These are phyloP conservation scores for Atractosteus spatula DNA, from an alignment of 2,113 vertebrate genomes.

Conservation along the genomic window DNA sequence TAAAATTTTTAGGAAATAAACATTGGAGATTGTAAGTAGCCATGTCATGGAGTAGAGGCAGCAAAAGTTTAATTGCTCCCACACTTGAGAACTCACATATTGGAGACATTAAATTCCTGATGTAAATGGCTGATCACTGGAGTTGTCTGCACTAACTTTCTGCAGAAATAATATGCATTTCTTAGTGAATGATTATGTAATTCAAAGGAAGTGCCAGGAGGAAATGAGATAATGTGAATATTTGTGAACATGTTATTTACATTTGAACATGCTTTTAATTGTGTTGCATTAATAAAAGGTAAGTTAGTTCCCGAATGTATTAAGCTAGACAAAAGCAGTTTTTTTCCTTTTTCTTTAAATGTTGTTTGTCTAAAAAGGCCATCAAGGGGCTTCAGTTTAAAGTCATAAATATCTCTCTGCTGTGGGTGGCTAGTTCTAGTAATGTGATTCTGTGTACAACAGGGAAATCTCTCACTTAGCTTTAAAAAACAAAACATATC, in stretches of 20 bases:
- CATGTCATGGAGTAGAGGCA: constrained; percentile 43
- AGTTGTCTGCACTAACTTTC: constrained; percentile 9
- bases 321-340: too few relatives aligned
- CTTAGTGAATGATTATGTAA: constrained; percentile 45
- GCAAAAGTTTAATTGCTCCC: constrained; percentile 56
- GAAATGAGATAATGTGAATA: constrained; percentile 39
- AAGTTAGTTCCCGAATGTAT: constrained; percentile 1
- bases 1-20: constrained; percentile 51
- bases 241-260: constrained; percentile 50
- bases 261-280: constrained; percentile 38
- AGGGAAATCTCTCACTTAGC: too few relatives aligned
- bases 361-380: too few relatives aligned
- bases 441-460: too few relatives aligned
- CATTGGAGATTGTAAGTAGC: constrained; percentile 41
- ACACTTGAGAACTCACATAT: constrained; percentile 27
- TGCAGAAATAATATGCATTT: constrained; percentile 48
- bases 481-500: too few relatives aligned
- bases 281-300: neutral
- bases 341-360: too few relatives aligned
- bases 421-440: too few relatives aligned
- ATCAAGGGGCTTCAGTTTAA: too few relatives aligned
- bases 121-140: constrained; percentile 46
- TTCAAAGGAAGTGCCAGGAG: constrained; percentile 24
- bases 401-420: too few relatives aligned
- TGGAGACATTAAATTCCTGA: constrained; percentile 67